Evolutionary conservation across 2,888 invertebrate genomes (phyloP).

Genomic region (Mamestra brassicae): DNA sequence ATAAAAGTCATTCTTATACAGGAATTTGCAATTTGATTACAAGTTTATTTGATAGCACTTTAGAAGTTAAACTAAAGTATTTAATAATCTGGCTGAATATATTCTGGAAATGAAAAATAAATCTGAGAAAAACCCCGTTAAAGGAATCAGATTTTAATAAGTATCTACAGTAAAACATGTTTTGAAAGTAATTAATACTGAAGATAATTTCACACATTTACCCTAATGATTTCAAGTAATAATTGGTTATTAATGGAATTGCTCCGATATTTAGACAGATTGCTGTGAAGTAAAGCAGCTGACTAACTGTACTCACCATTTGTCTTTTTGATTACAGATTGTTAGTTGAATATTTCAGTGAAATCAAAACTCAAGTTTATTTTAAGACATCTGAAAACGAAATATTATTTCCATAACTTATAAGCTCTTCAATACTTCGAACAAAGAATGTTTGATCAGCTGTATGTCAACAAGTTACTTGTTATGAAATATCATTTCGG

Average conservation of each 20-base stretch:
- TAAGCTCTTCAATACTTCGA: constrained; percentile 63
- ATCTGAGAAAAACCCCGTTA: neutral
- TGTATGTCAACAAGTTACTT: constrained; percentile 64
- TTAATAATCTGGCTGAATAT: neutral
- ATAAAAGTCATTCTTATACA: neutral
- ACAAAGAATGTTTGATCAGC: constrained; percentile 70
- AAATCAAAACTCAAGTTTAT: constrained; percentile 58
- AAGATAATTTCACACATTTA: neutral
- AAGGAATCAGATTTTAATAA: neutral
- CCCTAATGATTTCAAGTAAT: constrained; percentile 8
- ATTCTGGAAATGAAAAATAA: neutral
- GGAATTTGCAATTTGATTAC: neutral
- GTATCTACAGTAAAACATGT: neutral
- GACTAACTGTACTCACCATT: constrained; percentile 64
- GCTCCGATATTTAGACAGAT: constrained; percentile 9
- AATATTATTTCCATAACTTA: constrained; percentile 68
- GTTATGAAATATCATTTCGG: constrained; percentile 54
- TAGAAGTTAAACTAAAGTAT: neutral
- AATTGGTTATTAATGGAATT: constrained; percentile 27
- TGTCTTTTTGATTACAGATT: constrained; percentile 46
- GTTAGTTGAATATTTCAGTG: constrained; percentile 55
- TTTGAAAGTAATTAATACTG: neutral
- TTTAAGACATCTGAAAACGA: constrained; percentile 67
- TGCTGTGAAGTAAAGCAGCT: constrained; percentile 1
- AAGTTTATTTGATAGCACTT: constrained; percentile 9